phyloP scores from a whole-genome alignment of 2,888 invertebrate species.

The Oxystoma pomonae region DNA sequence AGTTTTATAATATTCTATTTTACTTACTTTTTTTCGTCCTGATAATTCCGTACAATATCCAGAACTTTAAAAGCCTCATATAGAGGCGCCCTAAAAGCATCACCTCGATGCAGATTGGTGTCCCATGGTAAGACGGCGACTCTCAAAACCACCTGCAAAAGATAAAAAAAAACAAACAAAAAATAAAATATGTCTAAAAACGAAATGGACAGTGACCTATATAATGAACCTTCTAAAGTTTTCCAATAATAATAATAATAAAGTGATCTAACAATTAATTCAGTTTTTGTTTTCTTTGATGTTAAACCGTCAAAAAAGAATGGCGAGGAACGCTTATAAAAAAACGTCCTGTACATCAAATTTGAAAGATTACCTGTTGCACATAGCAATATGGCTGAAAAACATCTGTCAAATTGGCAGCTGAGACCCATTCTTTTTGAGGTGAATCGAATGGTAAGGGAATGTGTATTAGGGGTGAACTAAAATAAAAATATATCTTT shows the following conservation, averaged over 20 bases:
- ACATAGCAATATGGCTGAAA: conserved; percentile 61
- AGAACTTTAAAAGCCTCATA: conserved; percentile 85
- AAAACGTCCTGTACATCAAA: too few relatives aligned
- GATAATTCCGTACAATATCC: conserved; percentile 82
- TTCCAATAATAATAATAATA: too few relatives aligned
- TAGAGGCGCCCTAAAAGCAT: conserved; percentile 88
- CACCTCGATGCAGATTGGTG: conserved; percentile 73
- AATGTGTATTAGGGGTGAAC: conserved; percentile 79
- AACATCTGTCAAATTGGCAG: conserved; percentile 45
- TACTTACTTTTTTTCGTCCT: conserved; percentile 64
- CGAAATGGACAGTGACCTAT: too few relatives aligned
- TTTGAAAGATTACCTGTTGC: conserved; percentile 68
- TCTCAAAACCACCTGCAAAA: conserved; percentile 51
- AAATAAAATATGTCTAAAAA: too few relatives aligned
- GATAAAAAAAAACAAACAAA: background rate
- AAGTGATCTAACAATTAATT: too few relatives aligned
- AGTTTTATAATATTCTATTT: too few relatives aligned
- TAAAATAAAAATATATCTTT: conserved; percentile 49
- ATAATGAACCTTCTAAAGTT: too few relatives aligned
- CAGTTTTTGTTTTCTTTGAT: too few relatives aligned
- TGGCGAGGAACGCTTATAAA: too few relatives aligned
- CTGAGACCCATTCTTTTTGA: conserved; percentile 60
- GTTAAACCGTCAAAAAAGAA: too few relatives aligned
- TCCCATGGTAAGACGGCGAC: conserved; percentile 85
- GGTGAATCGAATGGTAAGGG: conserved; percentile 90